Evolutionary conservation across 2,888 invertebrate species (phyloP).

Genomic region (Crocallis elinguaria): DNA sequence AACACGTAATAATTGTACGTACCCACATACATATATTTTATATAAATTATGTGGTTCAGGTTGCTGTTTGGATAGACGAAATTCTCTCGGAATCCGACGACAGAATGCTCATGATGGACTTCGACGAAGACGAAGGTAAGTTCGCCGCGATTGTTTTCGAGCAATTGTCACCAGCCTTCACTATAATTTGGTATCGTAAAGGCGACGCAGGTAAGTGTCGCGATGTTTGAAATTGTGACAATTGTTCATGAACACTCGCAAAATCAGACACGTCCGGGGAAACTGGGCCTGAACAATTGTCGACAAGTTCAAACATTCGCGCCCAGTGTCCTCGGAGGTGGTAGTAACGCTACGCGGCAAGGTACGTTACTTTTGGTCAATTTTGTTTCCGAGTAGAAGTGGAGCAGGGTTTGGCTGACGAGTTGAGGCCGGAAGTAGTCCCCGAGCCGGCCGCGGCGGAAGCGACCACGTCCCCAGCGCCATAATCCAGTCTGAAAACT

Average conservation of each 20-base stretch:
- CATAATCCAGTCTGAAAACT: too few species aligned
- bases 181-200: slow-evolving; percentile 13
- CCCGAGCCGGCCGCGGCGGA: slow-evolving; percentile 17
- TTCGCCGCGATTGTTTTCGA: slow-evolving; percentile 21
- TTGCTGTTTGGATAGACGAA: slow-evolving; percentile 78
- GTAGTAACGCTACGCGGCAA: background rate
- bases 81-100: slow-evolving; percentile 74
- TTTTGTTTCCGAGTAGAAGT: slow-evolving; percentile 64
- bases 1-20: too few species aligned
- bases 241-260: slow-evolving; percentile 52
- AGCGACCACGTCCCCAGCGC: background rate
- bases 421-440: slow-evolving; percentile 20
- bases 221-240: slow-evolving; percentile 59
- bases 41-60: slow-evolving; percentile 42
- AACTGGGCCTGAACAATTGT: slow-evolving; percentile 59
- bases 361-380: slow-evolving; percentile 28
- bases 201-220: slow-evolving; percentile 52
- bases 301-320: slow-evolving; percentile 43
- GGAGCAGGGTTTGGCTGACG: slow-evolving; percentile 51
- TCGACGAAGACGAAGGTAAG: slow-evolving; percentile 78
- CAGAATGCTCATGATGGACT: slow-evolving; percentile 81
- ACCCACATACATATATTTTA: background rate
- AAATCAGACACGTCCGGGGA: slow-evolving; percentile 16
- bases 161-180: slow-evolving; percentile 59
- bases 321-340: slow-evolving; percentile 51